phyloP scores from a whole-genome alignment of 2,797 vertebrate genomes.

The Lutjanus campechanus region DNA sequence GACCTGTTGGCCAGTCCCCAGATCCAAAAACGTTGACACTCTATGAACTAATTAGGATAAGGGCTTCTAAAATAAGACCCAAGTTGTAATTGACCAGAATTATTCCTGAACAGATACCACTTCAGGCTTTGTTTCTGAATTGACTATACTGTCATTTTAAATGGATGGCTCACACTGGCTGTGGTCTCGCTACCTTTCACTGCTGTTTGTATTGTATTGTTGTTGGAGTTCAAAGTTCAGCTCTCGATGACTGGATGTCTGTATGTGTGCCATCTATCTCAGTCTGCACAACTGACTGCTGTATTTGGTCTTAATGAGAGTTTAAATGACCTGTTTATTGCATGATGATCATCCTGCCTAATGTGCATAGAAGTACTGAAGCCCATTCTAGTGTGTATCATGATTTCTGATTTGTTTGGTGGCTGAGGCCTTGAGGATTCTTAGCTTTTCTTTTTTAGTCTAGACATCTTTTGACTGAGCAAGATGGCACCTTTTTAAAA shows the following conservation, averaged over 20 bases:
- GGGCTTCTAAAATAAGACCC: not conserved
- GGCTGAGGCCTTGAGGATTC: constrained; percentile 5
- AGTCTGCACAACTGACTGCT: constrained; percentile 6
- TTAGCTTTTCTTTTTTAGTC: not conserved
- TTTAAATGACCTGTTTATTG: not conserved
- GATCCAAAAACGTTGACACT: not conserved
- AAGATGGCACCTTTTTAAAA: constrained; percentile 21
- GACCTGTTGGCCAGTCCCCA: not conserved
- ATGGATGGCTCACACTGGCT: not conserved
- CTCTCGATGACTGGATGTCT: not conserved
- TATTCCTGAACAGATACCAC: constrained; percentile 1
- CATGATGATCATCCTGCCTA: not conserved
- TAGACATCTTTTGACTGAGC: not conserved
- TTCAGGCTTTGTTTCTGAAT: constrained; percentile 2
- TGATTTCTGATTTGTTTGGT: not conserved
- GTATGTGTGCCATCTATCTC: not conserved
- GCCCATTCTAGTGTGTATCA: not conserved
- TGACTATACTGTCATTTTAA: not conserved
- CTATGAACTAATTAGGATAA: not conserved
- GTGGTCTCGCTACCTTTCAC: not conserved
- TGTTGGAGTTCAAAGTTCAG: not conserved
- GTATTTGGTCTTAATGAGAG: constrained; percentile 4
- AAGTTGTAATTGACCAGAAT: not conserved
- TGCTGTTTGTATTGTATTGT: not conserved
- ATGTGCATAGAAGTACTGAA: constrained; percentile 27